Conservation (phyloP, 37 sponge, comb jelly and placozoan species). For the Petrosia ficiformis region DNA sequence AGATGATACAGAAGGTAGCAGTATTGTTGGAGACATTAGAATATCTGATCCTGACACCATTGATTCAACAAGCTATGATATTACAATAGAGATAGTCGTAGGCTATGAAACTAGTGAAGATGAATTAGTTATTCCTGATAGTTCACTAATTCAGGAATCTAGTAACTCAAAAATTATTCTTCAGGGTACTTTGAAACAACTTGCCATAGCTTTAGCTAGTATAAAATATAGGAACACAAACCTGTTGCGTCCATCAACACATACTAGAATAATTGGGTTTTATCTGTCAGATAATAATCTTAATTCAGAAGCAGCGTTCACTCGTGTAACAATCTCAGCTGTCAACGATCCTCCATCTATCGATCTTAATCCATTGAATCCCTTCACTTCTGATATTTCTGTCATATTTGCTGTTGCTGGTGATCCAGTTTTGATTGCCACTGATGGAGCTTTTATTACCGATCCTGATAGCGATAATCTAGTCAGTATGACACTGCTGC, state of each 20-base stretch:
- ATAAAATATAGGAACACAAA: conserved; percentile 34
- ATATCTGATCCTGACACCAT: conserved; percentile 53
- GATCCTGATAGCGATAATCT: conserved; percentile 51
- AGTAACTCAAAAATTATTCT: conserved; percentile 12
- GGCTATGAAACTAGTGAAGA: conserved; percentile 46
- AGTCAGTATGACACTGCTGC: conserved; percentile 4
- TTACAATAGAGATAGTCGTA: conserved; percentile 7
- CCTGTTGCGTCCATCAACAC: conserved; percentile 18
- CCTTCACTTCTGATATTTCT: conserved; percentile 16
- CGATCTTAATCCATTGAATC: conserved; percentile 39
- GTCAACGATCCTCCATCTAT: conserved; percentile 66
- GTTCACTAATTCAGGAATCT: background rate
- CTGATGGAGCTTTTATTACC: conserved; percentile 25
- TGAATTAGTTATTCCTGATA: background rate
- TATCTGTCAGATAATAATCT: conserved; percentile 23
- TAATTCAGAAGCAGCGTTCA: background rate
- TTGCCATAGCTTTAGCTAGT: conserved; percentile 20
- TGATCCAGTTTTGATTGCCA: conserved; percentile 1
- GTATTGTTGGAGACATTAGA: conserved; percentile 25
- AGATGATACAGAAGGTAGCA: conserved; percentile 12
- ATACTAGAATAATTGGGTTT: conserved; percentile 25
- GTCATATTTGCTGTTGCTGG: conserved; percentile 10
- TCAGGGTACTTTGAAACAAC: background rate
- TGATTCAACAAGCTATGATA: conserved; percentile 17
- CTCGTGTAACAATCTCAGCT: conserved; percentile 19